phyloP scores from a whole-genome alignment of 2,888 invertebrate species.

The Lasioglossum villosulum region DNA sequence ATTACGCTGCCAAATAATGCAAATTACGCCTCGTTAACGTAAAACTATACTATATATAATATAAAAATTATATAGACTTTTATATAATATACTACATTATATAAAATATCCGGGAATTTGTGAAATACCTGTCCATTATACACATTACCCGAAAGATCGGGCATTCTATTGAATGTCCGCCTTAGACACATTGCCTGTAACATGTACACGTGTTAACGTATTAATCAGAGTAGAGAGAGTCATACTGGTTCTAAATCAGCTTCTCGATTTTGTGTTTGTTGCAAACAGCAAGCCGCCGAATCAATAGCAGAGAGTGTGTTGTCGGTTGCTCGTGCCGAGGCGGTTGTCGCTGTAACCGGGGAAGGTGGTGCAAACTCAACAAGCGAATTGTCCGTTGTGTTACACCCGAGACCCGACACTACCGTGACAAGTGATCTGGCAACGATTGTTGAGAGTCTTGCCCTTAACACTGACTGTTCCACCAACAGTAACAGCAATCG shows the following conservation, averaged over 20 bases:
- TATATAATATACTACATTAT: no score
- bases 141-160: no score
- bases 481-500: conserved; percentile 88
- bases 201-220: background rate
- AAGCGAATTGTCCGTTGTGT: conserved; percentile 86
- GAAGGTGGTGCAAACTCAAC: conserved; percentile 86
- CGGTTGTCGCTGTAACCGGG: conserved; percentile 86
- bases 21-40: no score
- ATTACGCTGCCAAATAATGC: no score
- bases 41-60: no score
- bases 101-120: no score
- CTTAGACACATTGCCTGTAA: no score
- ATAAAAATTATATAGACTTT: no score
- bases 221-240: conserved; percentile 10
- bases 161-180: no score
- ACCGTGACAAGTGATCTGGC: conserved; percentile 90
- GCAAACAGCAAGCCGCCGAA: conserved; percentile 91
- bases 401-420: conserved; percentile 87
- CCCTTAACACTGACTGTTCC: conserved; percentile 85
- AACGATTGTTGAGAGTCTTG: conserved; percentile 93
- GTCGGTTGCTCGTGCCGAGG: conserved; percentile 90
- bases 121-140: no score
- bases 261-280: conserved; percentile 39
- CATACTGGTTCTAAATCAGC: conserved; percentile 17
- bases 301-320: conserved; percentile 94